Evolutionary conservation across 2,113 vertebrate species (phyloP).

Genomic region (Hippocampus guttulatus): DNA sequence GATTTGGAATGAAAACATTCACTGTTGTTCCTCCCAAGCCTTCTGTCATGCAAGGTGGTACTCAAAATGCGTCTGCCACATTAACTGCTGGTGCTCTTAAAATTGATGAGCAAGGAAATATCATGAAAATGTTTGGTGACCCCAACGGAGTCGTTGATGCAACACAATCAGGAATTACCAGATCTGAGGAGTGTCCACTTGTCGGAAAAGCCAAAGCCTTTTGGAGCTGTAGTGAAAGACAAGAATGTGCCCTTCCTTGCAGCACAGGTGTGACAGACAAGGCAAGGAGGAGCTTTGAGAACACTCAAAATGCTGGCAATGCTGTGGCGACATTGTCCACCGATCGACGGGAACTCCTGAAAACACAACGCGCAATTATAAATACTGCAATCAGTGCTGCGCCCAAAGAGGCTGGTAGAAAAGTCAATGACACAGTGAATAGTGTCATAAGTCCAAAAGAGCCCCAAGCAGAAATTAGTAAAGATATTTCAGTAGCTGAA

Average conservation of each 20-base stretch:
- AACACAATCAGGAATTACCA: conserved; percentile 10
- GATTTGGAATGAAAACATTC: conserved; percentile 86
- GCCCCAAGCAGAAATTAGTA: conserved; percentile 26
- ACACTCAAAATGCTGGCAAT: conserved; percentile 27
- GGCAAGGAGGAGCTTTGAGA: conserved; percentile 36
- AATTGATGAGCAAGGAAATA: conserved; percentile 91
- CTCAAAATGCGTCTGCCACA: conserved; percentile 59
- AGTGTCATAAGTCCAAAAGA: conserved; percentile 27
- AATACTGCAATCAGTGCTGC: conserved; percentile 20
- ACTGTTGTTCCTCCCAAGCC: conserved; percentile 87
- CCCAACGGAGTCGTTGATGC: conserved; percentile 37
- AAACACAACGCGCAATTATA: conserved; percentile 11
- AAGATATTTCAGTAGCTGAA: conserved; percentile 42
- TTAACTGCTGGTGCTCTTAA: conserved; percentile 80
- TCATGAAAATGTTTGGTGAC: conserved; percentile 64
- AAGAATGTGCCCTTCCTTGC: conserved; percentile 37
- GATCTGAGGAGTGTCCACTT: conserved; percentile 59
- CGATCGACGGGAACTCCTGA: conserved; percentile 27
- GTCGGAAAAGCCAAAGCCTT: conserved; percentile 80
- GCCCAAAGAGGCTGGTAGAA: conserved; percentile 20
- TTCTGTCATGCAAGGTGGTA: conserved; percentile 60
- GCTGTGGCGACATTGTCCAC: conserved; percentile 35
- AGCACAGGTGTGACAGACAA: conserved; percentile 39
- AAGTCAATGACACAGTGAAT: conserved; percentile 17
- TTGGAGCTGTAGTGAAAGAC: conserved; percentile 76